Conservation (phyloP, 2,888 invertebrate genomes). For the Cristatella mucedo region DNA sequence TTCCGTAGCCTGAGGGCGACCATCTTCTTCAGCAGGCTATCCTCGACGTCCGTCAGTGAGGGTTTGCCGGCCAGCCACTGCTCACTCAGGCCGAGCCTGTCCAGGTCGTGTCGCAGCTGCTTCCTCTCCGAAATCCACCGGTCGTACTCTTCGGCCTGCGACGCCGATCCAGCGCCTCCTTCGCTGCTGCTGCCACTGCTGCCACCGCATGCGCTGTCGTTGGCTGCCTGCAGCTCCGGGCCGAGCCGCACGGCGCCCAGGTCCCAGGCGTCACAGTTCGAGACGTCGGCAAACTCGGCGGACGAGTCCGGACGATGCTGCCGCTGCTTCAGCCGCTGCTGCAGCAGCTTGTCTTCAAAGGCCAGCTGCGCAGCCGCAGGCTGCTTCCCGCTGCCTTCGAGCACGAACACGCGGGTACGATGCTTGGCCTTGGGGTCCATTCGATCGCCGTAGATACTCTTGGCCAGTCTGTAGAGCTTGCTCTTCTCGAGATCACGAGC, state of each 20-base stretch:
- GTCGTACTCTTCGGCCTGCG: slow-evolving; percentile 21
- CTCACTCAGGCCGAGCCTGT: slow-evolving; percentile 25
- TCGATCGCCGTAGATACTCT: slow-evolving; percentile 26
- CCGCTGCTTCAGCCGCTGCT: too few relatives aligned
- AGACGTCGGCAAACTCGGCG: too few relatives aligned
- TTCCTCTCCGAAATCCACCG: slow-evolving; percentile 25
- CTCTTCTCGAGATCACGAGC: slow-evolving; percentile 23
- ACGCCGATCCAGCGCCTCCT: too few relatives aligned
- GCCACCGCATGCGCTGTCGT: slow-evolving; percentile 11
- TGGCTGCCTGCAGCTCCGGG: too few relatives aligned
- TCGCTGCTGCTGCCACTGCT: too few relatives aligned
- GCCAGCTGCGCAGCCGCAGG: too few relatives aligned
- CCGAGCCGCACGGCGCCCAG: too few relatives aligned
- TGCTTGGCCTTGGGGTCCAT: slow-evolving; percentile 8
- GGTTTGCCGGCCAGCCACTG: slow-evolving; percentile 25
- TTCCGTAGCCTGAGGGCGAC: slow-evolving; percentile 13
- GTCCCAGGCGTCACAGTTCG: too few relatives aligned
- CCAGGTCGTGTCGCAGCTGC: slow-evolving; percentile 22
- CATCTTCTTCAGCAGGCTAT: slow-evolving; percentile 20
- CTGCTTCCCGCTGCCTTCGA: too few relatives aligned
- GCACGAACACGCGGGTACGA: not conserved
- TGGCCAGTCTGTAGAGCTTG: slow-evolving; percentile 29
- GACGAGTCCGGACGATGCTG: too few relatives aligned
- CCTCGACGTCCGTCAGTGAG: slow-evolving; percentile 26
- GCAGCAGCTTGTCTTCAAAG: too few relatives aligned